A percentile compares a stretch with the other conserved stretches of the same genome.
phyloP scores from a whole-genome alignment of 2,888 invertebrate species.

The Halictus ligatus region DNA sequence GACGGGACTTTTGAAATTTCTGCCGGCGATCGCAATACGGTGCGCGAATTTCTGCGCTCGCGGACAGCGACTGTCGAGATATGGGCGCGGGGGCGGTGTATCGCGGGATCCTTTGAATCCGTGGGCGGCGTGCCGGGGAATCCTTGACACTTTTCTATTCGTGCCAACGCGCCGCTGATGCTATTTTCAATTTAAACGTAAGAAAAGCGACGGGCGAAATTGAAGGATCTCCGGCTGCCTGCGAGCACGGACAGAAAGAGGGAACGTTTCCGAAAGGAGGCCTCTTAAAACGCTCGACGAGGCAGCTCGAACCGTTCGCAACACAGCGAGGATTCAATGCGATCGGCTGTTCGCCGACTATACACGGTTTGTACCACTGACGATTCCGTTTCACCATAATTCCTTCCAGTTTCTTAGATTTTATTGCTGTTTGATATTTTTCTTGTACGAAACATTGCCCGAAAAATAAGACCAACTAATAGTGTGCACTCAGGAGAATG shows the following conservation, averaged over 20 bases:
- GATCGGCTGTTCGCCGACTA: neutral
- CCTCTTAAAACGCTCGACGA: neutral
- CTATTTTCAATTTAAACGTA: slow-evolving; percentile 2
- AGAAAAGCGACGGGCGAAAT: neutral
- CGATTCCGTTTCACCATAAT: neutral
- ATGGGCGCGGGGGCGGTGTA: neutral
- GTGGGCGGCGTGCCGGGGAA: slow-evolving; percentile 6
- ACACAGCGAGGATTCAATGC: neutral
- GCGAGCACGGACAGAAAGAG: neutral
- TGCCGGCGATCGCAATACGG: slow-evolving; percentile 33
- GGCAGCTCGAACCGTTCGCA: neutral
- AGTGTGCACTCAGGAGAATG: neutral
- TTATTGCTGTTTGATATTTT: too few species aligned
- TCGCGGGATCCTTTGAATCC: slow-evolving; percentile 36
- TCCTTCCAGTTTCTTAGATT: too few species aligned
- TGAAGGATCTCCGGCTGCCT: neutral
- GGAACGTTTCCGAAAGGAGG: neutral
- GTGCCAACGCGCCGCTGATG: neutral
- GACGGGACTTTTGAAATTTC: slow-evolving; percentile 48
- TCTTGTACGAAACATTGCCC: too few species aligned
- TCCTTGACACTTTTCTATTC: slow-evolving; percentile 17
- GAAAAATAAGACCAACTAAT: too few species aligned
- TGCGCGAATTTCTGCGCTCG: slow-evolving; percentile 33
- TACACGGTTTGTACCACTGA: neutral
- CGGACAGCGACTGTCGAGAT: slow-evolving; percentile 33